Base-by-base conservation (phyloP, 2,888 invertebrate species). In the Resseliella maxima region DNA sequence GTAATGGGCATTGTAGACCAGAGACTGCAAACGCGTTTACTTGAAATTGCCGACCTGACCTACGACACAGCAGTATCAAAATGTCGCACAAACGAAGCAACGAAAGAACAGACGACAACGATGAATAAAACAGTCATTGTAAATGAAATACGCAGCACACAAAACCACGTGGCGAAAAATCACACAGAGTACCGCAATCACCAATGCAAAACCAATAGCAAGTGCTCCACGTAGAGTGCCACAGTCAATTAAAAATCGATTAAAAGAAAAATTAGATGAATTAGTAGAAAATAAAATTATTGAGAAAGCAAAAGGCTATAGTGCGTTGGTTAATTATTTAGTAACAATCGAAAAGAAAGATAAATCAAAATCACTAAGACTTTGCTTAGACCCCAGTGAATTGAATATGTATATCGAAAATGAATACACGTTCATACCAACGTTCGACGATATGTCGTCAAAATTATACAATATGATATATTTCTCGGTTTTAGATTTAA, bases 1-100 rank as follows among this genome's bases (percentile, higher is more conserved):
- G 87, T 87, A 2, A 35, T 86, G 50, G 86, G 86, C 35, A 64
- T 86, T 6, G 0, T 6, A 0, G 83, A 86, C 27, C 86, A 86
- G 81, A 72, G 18, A 3, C 3, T 85, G 0, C 85, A 87, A 72
- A 31, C 3, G 24, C 59, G 24, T 6, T 8, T 59, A 10, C 10
- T 59, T 1, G 59, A 59, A 24, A 59, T 6, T n/a, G 12, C 5
- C 15, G 59, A 59, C 12, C 24, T 59, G 15, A 59, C n/a, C 1
- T 59, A 59, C 24, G 59, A 59, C 59, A 59, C 1, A n/a, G 59
- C 59, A 24, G 59, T 59, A 1, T n/a, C n/a, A 59, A 59, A 59
- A 24, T 1, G 59, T 8, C 31, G 35, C 1, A 3, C 2, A 72
- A 2, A 10, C 31, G 72, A 27, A 72, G 31, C 72, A 18, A 72